These are phyloP conservation scores for Patella pellucida DNA, from an alignment of 2,888 invertebrate species.

Conservation along the genomic window DNA sequence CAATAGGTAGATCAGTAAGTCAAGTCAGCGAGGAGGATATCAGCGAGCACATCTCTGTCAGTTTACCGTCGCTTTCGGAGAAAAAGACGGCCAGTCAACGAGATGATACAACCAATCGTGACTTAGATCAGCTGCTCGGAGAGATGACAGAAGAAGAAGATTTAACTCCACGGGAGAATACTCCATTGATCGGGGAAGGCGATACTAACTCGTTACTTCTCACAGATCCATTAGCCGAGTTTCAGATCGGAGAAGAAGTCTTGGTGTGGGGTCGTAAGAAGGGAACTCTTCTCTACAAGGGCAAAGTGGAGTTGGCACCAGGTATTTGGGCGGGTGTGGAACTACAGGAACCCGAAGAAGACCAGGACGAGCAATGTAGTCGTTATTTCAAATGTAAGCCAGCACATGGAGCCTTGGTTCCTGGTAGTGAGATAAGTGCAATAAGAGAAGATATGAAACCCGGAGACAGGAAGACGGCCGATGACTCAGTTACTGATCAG, in stretches of 20 bases:
- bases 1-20: slow-evolving; percentile 10
- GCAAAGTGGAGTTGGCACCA: slow-evolving; percentile 57
- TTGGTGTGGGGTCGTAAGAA: slow-evolving; percentile 47
- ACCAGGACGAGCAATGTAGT: slow-evolving; percentile 53
- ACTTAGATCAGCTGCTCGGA: slow-evolving; percentile 23
- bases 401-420: slow-evolving; percentile 56
- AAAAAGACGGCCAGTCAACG: slow-evolving; percentile 41
- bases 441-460: slow-evolving; percentile 15
- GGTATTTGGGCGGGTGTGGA: slow-evolving; percentile 65
- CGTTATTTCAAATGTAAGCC: slow-evolving; percentile 55
- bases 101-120: slow-evolving; percentile 20
- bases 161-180: slow-evolving; percentile 44
- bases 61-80: slow-evolving; percentile 42
- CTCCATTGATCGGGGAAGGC: slow-evolving; percentile 28
- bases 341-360: slow-evolving; percentile 53
- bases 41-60: slow-evolving; percentile 41
- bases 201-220: slow-evolving; percentile 31
- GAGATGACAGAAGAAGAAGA: slow-evolving; percentile 18
- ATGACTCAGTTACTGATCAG: slow-evolving; percentile 32
- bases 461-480: neutral
- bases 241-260: slow-evolving; percentile 56
- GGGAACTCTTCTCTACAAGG: slow-evolving; percentile 59
- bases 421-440: slow-evolving; percentile 48
- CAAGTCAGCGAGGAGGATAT: slow-evolving; percentile 41
- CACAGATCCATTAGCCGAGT: slow-evolving; percentile 51